phyloP scores from a whole-genome alignment of 2,113 vertebrate genomes.

The Otolemur garnettii region DNA sequence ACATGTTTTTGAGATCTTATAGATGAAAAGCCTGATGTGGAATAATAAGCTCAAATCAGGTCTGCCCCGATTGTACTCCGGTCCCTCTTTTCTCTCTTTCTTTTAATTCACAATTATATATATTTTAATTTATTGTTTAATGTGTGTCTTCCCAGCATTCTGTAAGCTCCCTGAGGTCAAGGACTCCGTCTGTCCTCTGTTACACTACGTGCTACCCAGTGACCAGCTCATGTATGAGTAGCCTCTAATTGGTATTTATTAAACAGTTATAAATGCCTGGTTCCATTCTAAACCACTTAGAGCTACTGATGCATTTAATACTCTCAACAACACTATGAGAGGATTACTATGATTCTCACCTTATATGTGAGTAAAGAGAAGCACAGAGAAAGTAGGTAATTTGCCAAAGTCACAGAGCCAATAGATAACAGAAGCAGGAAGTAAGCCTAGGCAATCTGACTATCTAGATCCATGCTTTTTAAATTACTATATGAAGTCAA shows the following conservation, averaged over 20 bases:
- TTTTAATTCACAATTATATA: background rate
- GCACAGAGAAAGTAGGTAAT: background rate
- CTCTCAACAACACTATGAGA: background rate
- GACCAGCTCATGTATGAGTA: background rate
- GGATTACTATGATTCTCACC: background rate
- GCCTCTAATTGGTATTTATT: background rate
- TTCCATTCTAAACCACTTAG: background rate
- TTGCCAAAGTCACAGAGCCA: background rate
- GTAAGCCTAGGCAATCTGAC: background rate
- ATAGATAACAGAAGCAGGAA: background rate
- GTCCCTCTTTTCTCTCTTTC: background rate
- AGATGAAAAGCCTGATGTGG: background rate
- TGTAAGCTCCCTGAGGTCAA: background rate
- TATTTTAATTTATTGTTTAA: background rate
- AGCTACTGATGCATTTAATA: background rate
- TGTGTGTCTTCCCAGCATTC: background rate
- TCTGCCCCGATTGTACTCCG: background rate
- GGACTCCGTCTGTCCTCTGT: background rate
- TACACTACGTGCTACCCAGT: background rate
- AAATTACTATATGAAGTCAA: background rate
- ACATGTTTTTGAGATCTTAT: constrained; percentile 27
- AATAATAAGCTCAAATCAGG: background rate
- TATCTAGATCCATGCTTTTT: background rate
- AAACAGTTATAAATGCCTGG: background rate
- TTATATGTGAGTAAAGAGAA: background rate